Evolutionary conservation across 2,888 invertebrate species (phyloP), one percentile per base, ranked within the genome.

Genomic region (Keiferia lycopersicella): DNA sequence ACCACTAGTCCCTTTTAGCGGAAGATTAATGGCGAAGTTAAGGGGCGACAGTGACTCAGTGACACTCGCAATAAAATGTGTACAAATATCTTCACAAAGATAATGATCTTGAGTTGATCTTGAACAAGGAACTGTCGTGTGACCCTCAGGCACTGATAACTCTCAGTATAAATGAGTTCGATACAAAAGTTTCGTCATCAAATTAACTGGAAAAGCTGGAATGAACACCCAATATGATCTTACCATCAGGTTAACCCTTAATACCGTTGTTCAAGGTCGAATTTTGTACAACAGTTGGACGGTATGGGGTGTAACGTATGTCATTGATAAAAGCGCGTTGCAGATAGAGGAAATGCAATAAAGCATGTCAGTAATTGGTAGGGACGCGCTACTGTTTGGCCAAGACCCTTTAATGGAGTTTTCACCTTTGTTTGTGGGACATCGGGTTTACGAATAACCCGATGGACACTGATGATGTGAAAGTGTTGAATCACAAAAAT

Each of bases 121-220:
- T 34, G 34, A 34, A 10, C 10, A 34, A 34, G 34, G 14, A 53
- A n/a, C 30, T 26, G 53, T n/a, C 16, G 60, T 20, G 60, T 60
- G 45, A 81, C 84, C 84, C 83, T 81, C 72, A 61, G 26, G 6
- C 26, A 69, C 78, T 74, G 82, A 84, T 86, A 85, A 79, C 77
- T 75, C 65, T 64, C 68, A 72, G 79, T 84, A 87, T 86, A 87
- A 90, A 89, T 87, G 87, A 87, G 78, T 80, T 79, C 75, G 83
- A 87, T 88, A 87, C 80, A 76, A 83, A 86, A 91, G 78, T 87
- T 89, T 85, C 79, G 78, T 83, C 83, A 88, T 89, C 86, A 90
- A 89, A 88, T 89, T 88, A 89, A 86, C 80, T 85, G 82, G 84
- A 86, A 86, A 83, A 75, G 67, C 74, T 72, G 75, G 70, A 71